Conservation (phyloP, 2,113 vertebrate genomes). For the Cebidichthys violaceus region DNA sequence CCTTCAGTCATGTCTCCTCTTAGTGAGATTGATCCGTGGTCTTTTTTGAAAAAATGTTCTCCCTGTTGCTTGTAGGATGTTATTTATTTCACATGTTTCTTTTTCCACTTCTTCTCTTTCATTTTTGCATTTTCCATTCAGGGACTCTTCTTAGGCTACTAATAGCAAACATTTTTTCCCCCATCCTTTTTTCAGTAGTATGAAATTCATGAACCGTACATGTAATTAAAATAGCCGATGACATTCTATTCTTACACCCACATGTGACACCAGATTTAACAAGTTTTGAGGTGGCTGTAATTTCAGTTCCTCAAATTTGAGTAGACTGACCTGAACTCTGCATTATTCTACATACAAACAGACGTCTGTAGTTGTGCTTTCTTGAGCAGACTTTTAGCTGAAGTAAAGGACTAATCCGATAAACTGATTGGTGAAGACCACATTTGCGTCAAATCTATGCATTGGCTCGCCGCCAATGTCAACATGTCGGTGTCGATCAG, state of each 20-base stretch:
- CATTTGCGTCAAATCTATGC: conserved; percentile 24
- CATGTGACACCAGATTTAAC: conserved; percentile 21
- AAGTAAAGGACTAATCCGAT: conserved; percentile 18
- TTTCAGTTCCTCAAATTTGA: conserved; percentile 47
- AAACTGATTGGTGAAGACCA: conserved; percentile 28
- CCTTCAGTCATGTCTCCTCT: neutral
- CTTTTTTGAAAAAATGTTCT: conserved; percentile 13
- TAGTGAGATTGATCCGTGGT: neutral
- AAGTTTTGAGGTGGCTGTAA: conserved; percentile 5
- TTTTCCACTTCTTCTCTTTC: neutral
- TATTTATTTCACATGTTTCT: neutral
- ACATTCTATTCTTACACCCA: conserved; percentile 25
- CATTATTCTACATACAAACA: neutral
- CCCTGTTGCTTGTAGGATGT: neutral
- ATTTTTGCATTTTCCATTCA: conserved; percentile 46
- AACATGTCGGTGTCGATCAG: neutral
- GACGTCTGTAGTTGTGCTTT: neutral
- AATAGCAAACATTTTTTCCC: neutral
- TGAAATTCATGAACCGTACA: conserved; percentile 8
- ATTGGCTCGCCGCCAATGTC: conserved; percentile 3
- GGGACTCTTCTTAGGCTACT: neutral
- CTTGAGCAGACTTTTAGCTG: neutral
- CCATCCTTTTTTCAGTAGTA: conserved; percentile 31
- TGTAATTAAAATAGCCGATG: conserved; percentile 8
- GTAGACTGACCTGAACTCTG: neutral